Conservation (phyloP, 2,797 vertebrate genomes). For the Aldrovandia affinis region DNA sequence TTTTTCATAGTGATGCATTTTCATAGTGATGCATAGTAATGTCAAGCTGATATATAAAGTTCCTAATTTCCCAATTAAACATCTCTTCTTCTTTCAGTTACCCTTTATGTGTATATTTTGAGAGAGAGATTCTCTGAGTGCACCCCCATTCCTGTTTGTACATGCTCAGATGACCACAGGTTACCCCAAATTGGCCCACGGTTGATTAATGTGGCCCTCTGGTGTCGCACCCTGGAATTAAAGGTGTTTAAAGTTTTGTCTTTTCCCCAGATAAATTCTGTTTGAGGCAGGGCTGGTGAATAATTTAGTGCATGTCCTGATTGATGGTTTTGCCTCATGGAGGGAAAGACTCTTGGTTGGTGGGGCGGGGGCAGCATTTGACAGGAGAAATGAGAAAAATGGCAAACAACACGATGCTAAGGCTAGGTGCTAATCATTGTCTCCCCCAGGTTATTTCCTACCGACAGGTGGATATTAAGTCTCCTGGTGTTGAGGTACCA, state of each 20-base stretch:
- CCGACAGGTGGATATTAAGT: too few species aligned
- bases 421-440: not conserved
- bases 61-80: too few species aligned
- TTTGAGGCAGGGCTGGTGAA: not conserved
- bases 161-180: too few species aligned
- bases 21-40: too few species aligned
- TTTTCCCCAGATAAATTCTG: not conserved
- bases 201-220: not conserved
- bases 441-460: not conserved
- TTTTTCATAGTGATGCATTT: too few species aligned
- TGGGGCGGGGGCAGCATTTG: not conserved
- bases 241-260: conserved; percentile 8
- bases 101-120: too few species aligned
- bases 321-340: not conserved
- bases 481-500: not conserved
- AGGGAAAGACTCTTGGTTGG: not conserved
- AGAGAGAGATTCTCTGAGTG: too few species aligned
- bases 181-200: not conserved
- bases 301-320: not conserved
- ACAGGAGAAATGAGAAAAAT: not conserved
- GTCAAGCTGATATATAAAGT: too few species aligned
- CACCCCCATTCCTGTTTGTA: too few species aligned
- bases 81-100: too few species aligned
- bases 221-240: not conserved
- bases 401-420: not conserved